Evolutionary conservation across 2,888 invertebrate genomes (phyloP), one percentile per base, ranked within the genome.

Genomic region (Cataglyphis rosenhaueri): DNA sequence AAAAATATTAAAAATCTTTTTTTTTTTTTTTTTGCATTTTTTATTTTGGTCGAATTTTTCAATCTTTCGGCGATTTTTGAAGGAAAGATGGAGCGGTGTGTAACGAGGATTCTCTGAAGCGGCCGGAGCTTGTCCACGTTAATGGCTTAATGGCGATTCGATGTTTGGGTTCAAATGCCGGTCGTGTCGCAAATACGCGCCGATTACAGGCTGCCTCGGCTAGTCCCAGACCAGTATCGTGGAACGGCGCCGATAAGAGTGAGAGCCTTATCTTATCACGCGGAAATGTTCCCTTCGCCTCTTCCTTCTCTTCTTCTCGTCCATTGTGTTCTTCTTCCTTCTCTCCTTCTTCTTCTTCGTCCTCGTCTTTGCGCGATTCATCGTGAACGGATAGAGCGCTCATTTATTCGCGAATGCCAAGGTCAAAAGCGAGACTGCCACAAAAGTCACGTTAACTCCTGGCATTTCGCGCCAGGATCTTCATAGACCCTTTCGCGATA

Each of bases 341-440:
- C 41, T 29, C 48, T 52, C 21, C 3, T 38, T 32, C 73, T 59
- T 29, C 73, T 38, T 70, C 38, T 35, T 44, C 73, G 59, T 32
- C 68, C 32, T 52, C 76, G 52, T 65, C 65, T 62, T 74, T 82
- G 68, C 59, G 48, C 64, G 64, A 78, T 83, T 68, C 68, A 75
- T 41, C 84, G 65, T 85, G 71, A 85, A 82, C 84, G 86, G 87
- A 93, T 93, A 93, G 93, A 91, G 92, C 91, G 89, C 93, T 92
- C 93, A 93, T 94, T 94, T 94, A 94, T 94, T 93, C 93, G 92
- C 92, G 90, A 93, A 91, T 91, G 91, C 91, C 94, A 94, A 93
- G 85, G 82, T 79, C 68, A 44, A 44, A 12, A 44, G 44, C 4
- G 4, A 44, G 82, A 66, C 12, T 15, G 59, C 0, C 6, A 6